These are phyloP conservation scores for Cantharis rustica DNA, from an alignment of 2,888 invertebrate species.

Conservation along the genomic window DNA sequence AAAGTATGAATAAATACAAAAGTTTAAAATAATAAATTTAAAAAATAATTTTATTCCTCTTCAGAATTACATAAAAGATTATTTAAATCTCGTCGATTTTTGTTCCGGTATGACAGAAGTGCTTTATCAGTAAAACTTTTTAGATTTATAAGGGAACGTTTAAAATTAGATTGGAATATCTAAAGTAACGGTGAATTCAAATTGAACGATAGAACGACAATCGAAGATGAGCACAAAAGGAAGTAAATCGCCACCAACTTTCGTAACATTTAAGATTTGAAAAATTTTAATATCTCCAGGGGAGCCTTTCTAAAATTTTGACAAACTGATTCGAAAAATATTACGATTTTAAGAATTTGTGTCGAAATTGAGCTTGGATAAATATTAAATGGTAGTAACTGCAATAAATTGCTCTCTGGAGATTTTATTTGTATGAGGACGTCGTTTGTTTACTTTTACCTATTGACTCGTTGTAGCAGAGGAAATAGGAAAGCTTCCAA, in stretches of 20 bases:
- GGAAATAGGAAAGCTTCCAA: neutral
- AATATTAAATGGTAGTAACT: neutral
- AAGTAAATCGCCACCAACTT: neutral
- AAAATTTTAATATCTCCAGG: neutral
- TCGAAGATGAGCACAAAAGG: neutral
- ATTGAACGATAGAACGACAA: slow-evolving; percentile 1
- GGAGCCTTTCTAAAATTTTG: neutral
- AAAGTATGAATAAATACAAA: neutral
- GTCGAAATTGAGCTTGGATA: neutral
- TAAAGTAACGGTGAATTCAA: neutral
- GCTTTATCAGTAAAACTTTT: slow-evolving; percentile 12
- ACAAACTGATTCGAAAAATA: neutral
- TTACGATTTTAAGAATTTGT: neutral
- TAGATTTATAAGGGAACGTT: slow-evolving; percentile 7
- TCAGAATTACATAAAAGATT: neutral
- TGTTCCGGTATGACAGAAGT: slow-evolving; percentile 12
- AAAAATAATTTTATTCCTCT: neutral
- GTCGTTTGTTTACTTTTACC: slow-evolving; percentile 1
- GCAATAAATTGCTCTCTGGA: neutral
- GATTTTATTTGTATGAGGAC: neutral
- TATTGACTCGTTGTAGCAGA: neutral
- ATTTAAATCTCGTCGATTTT: slow-evolving; percentile 10
- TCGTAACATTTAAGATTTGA: neutral
- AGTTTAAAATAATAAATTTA: neutral
- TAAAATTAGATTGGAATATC: slow-evolving; percentile 12